A percentile compares a stretch with the other conserved stretches of the same genome.
Conservation (phyloP, 2,797 vertebrate species). For the Myoxocephalus aenaeus region DNA sequence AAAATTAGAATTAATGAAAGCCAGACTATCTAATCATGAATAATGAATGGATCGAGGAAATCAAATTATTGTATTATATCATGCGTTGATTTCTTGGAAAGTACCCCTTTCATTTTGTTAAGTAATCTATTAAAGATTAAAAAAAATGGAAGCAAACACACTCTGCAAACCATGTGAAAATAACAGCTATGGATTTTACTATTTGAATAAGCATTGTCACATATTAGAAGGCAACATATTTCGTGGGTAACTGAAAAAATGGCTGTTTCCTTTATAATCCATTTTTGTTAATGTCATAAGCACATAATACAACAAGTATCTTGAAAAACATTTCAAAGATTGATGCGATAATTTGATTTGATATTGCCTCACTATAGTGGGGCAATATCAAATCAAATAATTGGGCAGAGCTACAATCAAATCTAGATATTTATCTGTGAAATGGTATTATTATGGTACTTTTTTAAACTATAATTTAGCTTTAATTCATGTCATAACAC, state of each 20-base stretch:
- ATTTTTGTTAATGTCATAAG: not conserved
- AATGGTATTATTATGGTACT: not conserved
- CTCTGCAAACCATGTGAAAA: not conserved
- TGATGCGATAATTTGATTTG: not conserved
- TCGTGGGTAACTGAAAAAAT: no score
- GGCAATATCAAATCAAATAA: not conserved
- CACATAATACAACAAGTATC: no score
- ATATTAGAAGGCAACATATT: not conserved
- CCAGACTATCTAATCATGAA: conserved; percentile 8
- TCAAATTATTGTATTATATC: not conserved
- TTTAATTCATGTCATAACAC: not conserved
- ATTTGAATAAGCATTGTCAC: not conserved
- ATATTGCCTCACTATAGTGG: no score
- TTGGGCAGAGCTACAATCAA: not conserved
- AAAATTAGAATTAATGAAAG: conserved; percentile 19
- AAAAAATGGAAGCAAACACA: conserved; percentile 4
- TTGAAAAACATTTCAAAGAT: not conserved
- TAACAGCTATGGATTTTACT: not conserved
- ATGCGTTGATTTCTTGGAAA: not conserved
- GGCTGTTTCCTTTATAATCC: not conserved
- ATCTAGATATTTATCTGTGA: not conserved
- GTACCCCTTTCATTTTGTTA: not conserved
- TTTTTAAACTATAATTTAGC: not conserved
- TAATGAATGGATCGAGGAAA: not conserved
- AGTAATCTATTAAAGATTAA: not conserved